These are phyloP conservation scores for Apeira syringaria DNA, from an alignment of 2,888 invertebrate species.

Conservation along the genomic window DNA sequence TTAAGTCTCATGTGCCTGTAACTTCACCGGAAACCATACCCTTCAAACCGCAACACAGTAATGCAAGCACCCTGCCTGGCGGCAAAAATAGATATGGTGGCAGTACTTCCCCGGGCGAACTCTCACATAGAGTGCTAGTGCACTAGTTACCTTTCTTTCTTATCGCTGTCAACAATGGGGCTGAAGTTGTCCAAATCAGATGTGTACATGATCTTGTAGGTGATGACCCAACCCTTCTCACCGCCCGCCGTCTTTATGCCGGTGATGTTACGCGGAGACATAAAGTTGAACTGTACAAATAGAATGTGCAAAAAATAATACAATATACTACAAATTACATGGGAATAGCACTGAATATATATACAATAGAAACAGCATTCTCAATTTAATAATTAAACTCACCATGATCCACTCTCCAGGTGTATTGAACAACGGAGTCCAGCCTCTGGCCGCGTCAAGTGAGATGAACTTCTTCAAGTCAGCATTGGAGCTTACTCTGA, in stretches of 20 bases:
- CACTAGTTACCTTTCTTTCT: slow-evolving; percentile 63
- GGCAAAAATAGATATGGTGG: too few relatives aligned
- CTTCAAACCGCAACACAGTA: too few relatives aligned
- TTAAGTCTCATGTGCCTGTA: too few relatives aligned
- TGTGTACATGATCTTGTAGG: slow-evolving; percentile 89
- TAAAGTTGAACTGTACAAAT: slow-evolving; percentile 87
- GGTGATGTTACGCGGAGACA: slow-evolving; percentile 89
- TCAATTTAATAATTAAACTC: slow-evolving; percentile 25
- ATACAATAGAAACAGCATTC: too few relatives aligned
- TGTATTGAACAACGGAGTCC: slow-evolving; percentile 87
- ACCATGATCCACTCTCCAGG: slow-evolving; percentile 88
- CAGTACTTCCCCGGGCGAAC: too few relatives aligned
- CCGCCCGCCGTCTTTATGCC: slow-evolving; percentile 90
- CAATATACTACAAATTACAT: too few relatives aligned
- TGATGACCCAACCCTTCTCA: slow-evolving; percentile 88
- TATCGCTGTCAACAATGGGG: slow-evolving; percentile 82
- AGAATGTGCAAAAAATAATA: not conserved
- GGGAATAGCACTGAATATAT: too few relatives aligned
- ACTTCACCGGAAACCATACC: too few relatives aligned
- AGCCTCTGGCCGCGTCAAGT: slow-evolving; percentile 77
- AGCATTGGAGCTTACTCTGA: slow-evolving; percentile 86
- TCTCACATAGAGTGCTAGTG: too few relatives aligned
- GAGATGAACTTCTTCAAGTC: slow-evolving; percentile 67
- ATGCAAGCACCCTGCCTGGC: too few relatives aligned
- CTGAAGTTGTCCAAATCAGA: slow-evolving; percentile 88